Evolutionary conservation across 2,888 invertebrate species (phyloP).

Genomic region (Clistopyga incitator): DNA sequence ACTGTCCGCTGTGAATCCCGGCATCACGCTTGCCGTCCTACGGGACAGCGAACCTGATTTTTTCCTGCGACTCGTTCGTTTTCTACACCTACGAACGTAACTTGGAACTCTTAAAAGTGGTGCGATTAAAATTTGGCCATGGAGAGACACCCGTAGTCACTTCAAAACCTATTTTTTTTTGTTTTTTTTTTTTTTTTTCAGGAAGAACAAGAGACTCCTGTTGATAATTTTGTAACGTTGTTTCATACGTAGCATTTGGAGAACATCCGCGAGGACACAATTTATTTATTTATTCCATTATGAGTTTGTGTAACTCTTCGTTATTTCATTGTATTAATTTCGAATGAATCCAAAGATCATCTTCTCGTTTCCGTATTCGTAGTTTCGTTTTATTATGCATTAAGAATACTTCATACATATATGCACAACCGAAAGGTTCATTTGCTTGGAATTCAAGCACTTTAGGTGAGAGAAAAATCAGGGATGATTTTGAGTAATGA

Average conservation of each 20-base stretch:
- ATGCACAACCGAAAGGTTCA: no score
- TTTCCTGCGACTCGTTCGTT: constrained; percentile 82
- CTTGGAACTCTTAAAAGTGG: constrained; percentile 75
- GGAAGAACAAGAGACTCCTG: background rate
- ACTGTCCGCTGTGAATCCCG: constrained; percentile 75
- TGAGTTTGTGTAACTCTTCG: background rate
- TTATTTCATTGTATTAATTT: background rate
- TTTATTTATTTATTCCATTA: no score
- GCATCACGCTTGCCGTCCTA: constrained; percentile 81
- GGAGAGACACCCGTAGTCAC: constrained; percentile 23
- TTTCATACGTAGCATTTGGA: background rate
- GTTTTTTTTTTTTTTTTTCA: no score
- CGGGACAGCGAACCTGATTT: constrained; percentile 81
- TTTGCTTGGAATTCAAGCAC: no score
- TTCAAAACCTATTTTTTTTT: background rate
- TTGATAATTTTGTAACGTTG: constrained; percentile 3
- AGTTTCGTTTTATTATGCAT: background rate
- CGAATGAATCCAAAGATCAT: background rate
- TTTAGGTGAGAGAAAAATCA: no score
- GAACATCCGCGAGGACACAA: background rate
- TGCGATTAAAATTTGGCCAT: constrained; percentile 34
- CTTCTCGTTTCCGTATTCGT: background rate
- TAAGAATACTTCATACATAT: background rate
- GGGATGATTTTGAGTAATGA: no score
- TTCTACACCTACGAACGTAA: constrained; percentile 80